These are phyloP conservation scores for Malurus elegans DNA, from an alignment of 2,113 vertebrate genomes.

Conservation along the genomic window DNA sequence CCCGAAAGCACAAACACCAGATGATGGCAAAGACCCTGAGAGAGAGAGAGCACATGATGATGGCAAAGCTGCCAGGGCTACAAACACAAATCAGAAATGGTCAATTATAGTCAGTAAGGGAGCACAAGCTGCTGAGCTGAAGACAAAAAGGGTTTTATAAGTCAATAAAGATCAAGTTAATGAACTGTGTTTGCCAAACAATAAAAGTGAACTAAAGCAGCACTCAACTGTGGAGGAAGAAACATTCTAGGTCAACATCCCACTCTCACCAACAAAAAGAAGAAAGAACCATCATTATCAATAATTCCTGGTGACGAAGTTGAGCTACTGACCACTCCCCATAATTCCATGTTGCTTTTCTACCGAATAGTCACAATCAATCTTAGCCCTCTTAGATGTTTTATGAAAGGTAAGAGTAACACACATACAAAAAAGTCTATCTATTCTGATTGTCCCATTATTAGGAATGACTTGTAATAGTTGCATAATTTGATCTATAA, in stretches of 20 bases:
- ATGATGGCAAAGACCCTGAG: neutral
- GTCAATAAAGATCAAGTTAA: neutral
- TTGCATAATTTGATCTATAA: neutral
- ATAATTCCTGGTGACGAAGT: neutral
- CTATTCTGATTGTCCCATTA: neutral
- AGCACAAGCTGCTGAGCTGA: neutral
- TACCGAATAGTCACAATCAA: neutral
- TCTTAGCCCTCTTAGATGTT: accelerated
- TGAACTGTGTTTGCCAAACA: neutral
- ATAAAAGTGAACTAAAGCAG: neutral
- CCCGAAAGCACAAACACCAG: neutral
- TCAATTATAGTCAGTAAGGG: neutral
- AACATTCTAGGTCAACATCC: neutral
- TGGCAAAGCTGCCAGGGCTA: neutral
- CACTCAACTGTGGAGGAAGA: accelerated
- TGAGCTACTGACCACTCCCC: neutral
- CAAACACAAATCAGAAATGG: neutral
- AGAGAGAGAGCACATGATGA: neutral
- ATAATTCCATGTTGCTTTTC: neutral
- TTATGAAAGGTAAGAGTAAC: neutral
- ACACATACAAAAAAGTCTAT: too few relatives aligned
- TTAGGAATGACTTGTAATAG: neutral
- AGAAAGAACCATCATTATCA: neutral
- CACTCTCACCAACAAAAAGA: neutral
- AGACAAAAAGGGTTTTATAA: neutral